A percentile compares a stretch with the other conserved stretches of the same genome.
phyloP scores from a whole-genome alignment of 2,888 invertebrate genomes.

The Phasia obesa region DNA sequence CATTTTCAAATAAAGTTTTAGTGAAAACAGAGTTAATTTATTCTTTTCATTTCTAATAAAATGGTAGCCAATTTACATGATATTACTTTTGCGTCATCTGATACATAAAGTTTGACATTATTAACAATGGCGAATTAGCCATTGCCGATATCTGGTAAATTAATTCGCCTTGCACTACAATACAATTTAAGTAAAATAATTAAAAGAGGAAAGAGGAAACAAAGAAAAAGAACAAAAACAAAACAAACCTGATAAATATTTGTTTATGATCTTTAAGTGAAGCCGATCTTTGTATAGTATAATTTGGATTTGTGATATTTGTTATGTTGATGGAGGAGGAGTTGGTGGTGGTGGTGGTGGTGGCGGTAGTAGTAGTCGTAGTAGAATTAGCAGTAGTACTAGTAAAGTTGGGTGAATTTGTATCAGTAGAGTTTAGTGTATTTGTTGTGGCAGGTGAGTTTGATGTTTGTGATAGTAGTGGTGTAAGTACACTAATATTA shows the following conservation, averaged over 20 bases:
- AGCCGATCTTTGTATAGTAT: conserved; percentile 85
- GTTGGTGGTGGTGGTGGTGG: conserved; percentile 72
- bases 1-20: no score
- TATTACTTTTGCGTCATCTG: no score
- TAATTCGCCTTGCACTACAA: no score
- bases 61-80: no score
- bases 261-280: conserved; percentile 84
- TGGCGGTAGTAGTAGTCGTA: conserved; percentile 75
- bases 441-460: conserved; percentile 69
- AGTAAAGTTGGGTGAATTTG: conserved; percentile 75
- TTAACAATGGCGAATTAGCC: no score
- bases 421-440: conserved; percentile 67
- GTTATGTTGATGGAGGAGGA: conserved; percentile 74
- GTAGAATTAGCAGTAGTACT: conserved; percentile 70
- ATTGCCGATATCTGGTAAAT: no score
- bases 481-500: conserved; percentile 56
- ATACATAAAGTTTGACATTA: no score
- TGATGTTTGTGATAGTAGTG: conserved; percentile 70
- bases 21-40: no score
- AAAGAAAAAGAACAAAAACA: conserved; percentile 62
- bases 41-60: no score
- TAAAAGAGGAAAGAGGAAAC: conserved; percentile 42
- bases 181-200: conserved; percentile 28
- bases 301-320: conserved; percentile 83
- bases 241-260: conserved; percentile 82